Base-by-base conservation (phyloP, 2,797 vertebrate genomes). In the Holocentrus rufus region DNA sequence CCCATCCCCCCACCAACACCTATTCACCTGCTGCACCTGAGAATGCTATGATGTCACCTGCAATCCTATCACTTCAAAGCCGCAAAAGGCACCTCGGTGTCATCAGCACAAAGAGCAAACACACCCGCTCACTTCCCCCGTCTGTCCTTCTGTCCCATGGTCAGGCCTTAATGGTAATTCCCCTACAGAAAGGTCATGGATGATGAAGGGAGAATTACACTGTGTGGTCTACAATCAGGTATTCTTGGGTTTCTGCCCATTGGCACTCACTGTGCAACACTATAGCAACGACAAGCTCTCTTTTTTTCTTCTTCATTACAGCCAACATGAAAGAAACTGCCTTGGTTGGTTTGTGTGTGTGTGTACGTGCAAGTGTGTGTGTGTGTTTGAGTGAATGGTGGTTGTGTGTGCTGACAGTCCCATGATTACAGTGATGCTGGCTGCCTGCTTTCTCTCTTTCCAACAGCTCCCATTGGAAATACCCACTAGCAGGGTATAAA, bases 11-110 rank as follows among this genome's bases (percentile, higher is more conserved):
- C 82, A 85, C 69, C 73, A 86, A 78, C 81, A 87, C 88, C 82
- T 87, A 88, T 89, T 89, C 85, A 90, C 85, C 86, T 90, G 88
- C 87, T 79, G 88, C 91, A 94, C 92, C 91, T 93, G 92, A 87
- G 88, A 92, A 93, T 89, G 89, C 83, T 66, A 74, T 86, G 87
- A 93, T 92, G 91, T 93, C 92, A 94, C 84, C 84, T 79, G 77
- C 87, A 85, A 90, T 84, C 81, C 79, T 77, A 72, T 84, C 85
- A 87, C 89, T 92, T 92, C 90, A 93, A 92, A 92, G 85, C 72
- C 68, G 73, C 73, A 85, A 72, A 87, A n/a, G 84, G 69, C 79
- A 72, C 84, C 86, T 60, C 39, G 42, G 60, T 84, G 80, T 74
- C 84, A 89, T 74, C 81, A 65, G 77, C 78, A 79, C 82, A 84